These are phyloP conservation scores for Podarcis cretensis DNA, from an alignment of 2,113 vertebrate genomes.

Conservation along the genomic window DNA sequence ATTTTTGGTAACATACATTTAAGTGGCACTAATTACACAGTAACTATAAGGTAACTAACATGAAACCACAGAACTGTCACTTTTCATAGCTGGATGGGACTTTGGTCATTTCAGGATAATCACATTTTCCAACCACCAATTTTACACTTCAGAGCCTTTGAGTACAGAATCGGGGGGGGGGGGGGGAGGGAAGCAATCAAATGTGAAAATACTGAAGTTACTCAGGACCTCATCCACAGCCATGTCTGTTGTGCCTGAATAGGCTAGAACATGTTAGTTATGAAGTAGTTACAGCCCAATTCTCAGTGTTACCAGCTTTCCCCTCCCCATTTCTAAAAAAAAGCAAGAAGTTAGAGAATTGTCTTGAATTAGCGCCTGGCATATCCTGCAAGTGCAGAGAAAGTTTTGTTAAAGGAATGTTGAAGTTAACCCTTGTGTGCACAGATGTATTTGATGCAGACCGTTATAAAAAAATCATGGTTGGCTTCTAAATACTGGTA, in stretches of 20 bases:
- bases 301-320: conserved; percentile 76
- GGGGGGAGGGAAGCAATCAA: conserved; percentile 42
- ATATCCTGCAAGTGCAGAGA: conserved; percentile 79
- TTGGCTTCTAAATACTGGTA: conserved; percentile 88
- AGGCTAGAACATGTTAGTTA: conserved; percentile 78
- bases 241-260: conserved; percentile 71
- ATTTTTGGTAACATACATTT: conserved; percentile 87
- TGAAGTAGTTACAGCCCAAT: conserved; percentile 82
- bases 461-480: conserved; percentile 81
- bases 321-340: conserved; percentile 77
- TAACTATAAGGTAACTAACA: conserved; percentile 86
- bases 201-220: conserved; percentile 71
- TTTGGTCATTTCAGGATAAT: conserved; percentile 71
- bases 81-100: conserved; percentile 74
- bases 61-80: conserved; percentile 81
- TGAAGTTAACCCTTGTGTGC: conserved; percentile 75
- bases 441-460: conserved; percentile 79
- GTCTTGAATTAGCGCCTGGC: conserved; percentile 81
- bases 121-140: conserved; percentile 66
- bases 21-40: conserved; percentile 87
- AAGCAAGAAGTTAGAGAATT: conserved; percentile 80
- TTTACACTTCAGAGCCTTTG: conserved; percentile 62
- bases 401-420: conserved; percentile 79
- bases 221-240: conserved; percentile 67
- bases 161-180: neutral